Conservation (phyloP, 2,888 invertebrate genomes). For the Brachynemurus nebulosus region DNA sequence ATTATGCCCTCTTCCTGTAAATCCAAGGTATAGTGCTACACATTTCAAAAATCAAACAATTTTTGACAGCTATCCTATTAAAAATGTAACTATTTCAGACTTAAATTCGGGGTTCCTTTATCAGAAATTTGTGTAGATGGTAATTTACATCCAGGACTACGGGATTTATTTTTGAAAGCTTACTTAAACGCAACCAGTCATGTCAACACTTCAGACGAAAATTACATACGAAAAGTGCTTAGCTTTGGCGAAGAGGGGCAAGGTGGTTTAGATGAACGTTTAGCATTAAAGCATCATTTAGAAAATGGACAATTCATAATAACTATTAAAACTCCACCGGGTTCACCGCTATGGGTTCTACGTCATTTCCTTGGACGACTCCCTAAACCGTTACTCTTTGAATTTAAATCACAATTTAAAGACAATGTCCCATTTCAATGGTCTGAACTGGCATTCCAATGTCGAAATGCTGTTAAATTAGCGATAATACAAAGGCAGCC, state of each 20-base stretch:
- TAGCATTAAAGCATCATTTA: constrained; percentile 2
- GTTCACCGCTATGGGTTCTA: constrained; percentile 3
- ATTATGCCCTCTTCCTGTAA: neutral
- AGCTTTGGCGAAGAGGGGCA: constrained; percentile 3
- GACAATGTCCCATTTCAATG: neutral
- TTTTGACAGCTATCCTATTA: neutral
- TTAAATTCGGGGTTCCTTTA: neutral
- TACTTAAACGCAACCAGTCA: neutral
- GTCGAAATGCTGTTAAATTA: constrained; percentile 4
- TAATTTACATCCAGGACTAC: constrained; percentile 1
- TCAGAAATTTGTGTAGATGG: constrained; percentile 1
- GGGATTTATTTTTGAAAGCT: constrained; percentile 5
- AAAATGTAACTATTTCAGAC: neutral
- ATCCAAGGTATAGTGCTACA: neutral
- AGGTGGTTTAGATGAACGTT: constrained; percentile 3
- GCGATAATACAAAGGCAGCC: neutral
- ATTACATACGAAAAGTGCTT: neutral
- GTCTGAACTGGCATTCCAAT: neutral
- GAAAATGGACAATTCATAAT: constrained; percentile 4
- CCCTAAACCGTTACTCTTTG: constrained; percentile 2
- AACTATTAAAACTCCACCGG: constrained; percentile 2
- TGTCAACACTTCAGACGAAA: neutral
- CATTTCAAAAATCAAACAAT: neutral
- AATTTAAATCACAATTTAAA: neutral
- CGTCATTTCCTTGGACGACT: constrained; percentile 5